A percentile compares a stretch with the other conserved stretches of the same genome.
Evolutionary conservation across 1,140 invertebrate species (phyloP).

Genomic region (Hyles vespertilio): DNA sequence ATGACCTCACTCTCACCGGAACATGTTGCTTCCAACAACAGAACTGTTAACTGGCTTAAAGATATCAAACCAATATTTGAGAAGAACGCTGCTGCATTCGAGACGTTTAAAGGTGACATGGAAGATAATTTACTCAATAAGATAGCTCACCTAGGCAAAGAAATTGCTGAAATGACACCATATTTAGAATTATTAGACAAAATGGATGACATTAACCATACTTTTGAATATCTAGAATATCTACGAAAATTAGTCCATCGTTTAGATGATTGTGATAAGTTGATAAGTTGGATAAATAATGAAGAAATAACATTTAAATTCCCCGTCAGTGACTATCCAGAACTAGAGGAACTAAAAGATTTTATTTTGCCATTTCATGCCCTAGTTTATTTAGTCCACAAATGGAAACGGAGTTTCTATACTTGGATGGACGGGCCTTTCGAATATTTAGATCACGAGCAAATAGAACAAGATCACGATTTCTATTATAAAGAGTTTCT

Average conservation of each 20-base stretch:
- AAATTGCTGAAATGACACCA: constrained; percentile 83
- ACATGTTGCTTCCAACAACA: constrained; percentile 81
- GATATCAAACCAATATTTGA: constrained; percentile 84
- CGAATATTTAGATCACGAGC: constrained; percentile 84
- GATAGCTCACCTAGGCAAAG: constrained; percentile 81
- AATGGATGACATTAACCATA: constrained; percentile 82
- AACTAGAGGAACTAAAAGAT: constrained; percentile 84
- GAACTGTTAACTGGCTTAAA: constrained; percentile 83
- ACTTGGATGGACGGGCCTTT: constrained; percentile 95
- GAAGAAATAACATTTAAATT: constrained; percentile 93
- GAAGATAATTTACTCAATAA: constrained; percentile 84
- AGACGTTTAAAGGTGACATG: constrained; percentile 87
- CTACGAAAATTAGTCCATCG: constrained; percentile 84
- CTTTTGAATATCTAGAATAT: constrained; percentile 81
- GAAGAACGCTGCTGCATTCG: constrained; percentile 83
- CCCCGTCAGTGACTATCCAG: constrained; percentile 82
- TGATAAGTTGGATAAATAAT: constrained; percentile 90
- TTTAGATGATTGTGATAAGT: constrained; percentile 83
- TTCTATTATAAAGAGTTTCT: constrained; percentile 84
- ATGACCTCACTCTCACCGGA: constrained; percentile 80
- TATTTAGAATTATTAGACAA: constrained; percentile 81
- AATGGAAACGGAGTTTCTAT: constrained; percentile 88
- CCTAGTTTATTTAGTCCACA: constrained; percentile 77
- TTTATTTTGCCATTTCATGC: constrained; percentile 82
- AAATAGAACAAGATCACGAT: constrained; percentile 84